A percentile compares a stretch with the other conserved stretches of the same genome.
Conservation (phyloP, 1,140 invertebrate genomes). For the Ips nitidus region DNA sequence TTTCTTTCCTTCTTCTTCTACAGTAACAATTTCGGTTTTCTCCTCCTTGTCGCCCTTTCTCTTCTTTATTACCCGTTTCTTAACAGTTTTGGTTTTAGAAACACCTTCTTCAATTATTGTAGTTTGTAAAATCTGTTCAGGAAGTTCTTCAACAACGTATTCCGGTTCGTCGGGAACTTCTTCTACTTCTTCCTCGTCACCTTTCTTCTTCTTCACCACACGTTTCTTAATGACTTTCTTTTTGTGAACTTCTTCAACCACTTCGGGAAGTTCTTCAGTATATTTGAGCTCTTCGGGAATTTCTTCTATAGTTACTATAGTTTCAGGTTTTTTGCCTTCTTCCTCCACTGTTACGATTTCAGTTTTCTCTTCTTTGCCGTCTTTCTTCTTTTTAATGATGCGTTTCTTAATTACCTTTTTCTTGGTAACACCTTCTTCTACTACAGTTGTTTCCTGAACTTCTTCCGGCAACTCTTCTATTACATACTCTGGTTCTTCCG, state of each 20-base stretch:
- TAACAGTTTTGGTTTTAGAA: slow-evolving; percentile 47
- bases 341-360: slow-evolving; percentile 48
- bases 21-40: slow-evolving; percentile 47
- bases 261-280: slow-evolving; percentile 22
- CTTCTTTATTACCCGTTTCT: slow-evolving; percentile 48
- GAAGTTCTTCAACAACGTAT: slow-evolving; percentile 34
- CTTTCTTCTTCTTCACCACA: slow-evolving; percentile 44
- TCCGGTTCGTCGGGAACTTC: slow-evolving; percentile 48
- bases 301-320: slow-evolving; percentile 13
- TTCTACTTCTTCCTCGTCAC: slow-evolving; percentile 43
- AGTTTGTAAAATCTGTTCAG: slow-evolving; percentile 41
- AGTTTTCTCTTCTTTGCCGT: slow-evolving; percentile 42
- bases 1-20: slow-evolving; percentile 49
- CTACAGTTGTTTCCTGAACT: slow-evolving; percentile 37
- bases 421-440: slow-evolving; percentile 43
- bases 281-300: slow-evolving; percentile 32
- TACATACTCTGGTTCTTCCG: slow-evolving; percentile 42
- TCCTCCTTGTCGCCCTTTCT: slow-evolving; percentile 48
- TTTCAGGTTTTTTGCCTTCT: slow-evolving; percentile 43
- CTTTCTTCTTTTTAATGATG: slow-evolving; percentile 46
- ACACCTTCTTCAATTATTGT: slow-evolving; percentile 41
- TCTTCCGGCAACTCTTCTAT: slow-evolving; percentile 39
- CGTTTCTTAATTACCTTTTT: slow-evolving; percentile 51
- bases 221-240: slow-evolving; percentile 48
- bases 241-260: slow-evolving; percentile 48